phyloP scores from a whole-genome alignment of 2,113 vertebrate species.

The Apistogramma diplotaenia region DNA sequence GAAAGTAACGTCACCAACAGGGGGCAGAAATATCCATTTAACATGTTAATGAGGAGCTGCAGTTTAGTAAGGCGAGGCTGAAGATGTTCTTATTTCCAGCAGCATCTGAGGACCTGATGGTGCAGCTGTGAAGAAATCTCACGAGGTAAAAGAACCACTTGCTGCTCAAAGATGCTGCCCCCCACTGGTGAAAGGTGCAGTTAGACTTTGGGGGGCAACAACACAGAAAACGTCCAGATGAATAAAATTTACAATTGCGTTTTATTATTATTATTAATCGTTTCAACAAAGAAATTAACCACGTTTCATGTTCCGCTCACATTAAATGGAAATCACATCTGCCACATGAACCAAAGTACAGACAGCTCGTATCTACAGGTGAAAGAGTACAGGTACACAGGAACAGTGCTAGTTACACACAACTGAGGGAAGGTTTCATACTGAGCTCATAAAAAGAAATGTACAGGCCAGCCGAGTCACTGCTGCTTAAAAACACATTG shows the following conservation, averaged over 20 bases:
- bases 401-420: slow-evolving; percentile 12
- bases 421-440: neutral
- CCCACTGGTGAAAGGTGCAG: neutral
- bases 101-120: neutral
- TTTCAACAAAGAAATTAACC: slow-evolving; percentile 73
- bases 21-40: too few relatives aligned
- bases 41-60: too few relatives aligned
- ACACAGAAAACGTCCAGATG: slow-evolving; percentile 11
- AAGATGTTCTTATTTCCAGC: neutral
- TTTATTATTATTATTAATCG: slow-evolving; percentile 68
- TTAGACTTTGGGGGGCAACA: neutral
- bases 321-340: slow-evolving; percentile 57
- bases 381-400: slow-evolving; percentile 48
- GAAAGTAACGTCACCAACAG: neutral
- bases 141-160: fast-evolving
- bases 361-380: slow-evolving; percentile 71
- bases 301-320: slow-evolving; percentile 59
- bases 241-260: slow-evolving; percentile 70
- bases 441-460: slow-evolving; percentile 43
- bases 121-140: too few relatives aligned
- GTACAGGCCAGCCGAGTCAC: slow-evolving; percentile 20
- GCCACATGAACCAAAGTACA: slow-evolving; percentile 64
- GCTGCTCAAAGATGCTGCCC: neutral
- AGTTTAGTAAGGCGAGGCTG: neutral
- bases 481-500: slow-evolving; percentile 17